Evolutionary conservation across 2,113 vertebrate species (phyloP).

Genomic region (Thomomys bottae): DNA sequence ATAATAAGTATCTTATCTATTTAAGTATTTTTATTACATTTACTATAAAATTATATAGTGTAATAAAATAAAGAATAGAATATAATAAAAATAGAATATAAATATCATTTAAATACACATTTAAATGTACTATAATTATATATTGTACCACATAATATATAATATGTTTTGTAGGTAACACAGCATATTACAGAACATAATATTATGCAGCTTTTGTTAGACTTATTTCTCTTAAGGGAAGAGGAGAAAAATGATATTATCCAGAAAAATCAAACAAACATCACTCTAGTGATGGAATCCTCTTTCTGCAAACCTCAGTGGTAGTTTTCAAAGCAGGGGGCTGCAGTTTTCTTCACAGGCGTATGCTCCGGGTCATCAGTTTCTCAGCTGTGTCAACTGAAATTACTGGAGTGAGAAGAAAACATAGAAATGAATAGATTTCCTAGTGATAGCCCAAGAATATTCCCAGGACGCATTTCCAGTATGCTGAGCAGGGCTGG

Average conservation of each 20-base stretch:
- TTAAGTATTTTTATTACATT: too few relatives aligned
- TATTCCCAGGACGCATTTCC: not conserved
- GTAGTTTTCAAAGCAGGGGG: conserved; percentile 35
- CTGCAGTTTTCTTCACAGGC: not conserved
- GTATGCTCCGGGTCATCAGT: not conserved
- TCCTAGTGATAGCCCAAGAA: not conserved
- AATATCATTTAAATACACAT: too few relatives aligned
- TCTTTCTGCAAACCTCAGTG: not conserved
- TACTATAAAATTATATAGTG: too few relatives aligned
- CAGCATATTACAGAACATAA: not conserved
- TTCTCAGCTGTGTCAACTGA: not conserved
- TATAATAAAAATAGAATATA: too few relatives aligned
- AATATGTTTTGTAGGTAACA: too few relatives aligned
- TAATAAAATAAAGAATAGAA: too few relatives aligned
- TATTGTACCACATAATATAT: too few relatives aligned
- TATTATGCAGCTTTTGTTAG: not conserved
- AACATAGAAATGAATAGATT: conserved; percentile 21
- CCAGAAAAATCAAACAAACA: not conserved
- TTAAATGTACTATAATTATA: too few relatives aligned
- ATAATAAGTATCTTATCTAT: too few relatives aligned
- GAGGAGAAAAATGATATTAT: not conserved
- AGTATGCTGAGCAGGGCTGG: not conserved
- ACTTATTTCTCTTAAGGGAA: not conserved
- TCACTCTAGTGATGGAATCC: not conserved
- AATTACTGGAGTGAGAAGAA: conserved; percentile 40